Base-by-base conservation (phyloP, 2,797 vertebrate species). In the Pitangus sulphuratus region DNA sequence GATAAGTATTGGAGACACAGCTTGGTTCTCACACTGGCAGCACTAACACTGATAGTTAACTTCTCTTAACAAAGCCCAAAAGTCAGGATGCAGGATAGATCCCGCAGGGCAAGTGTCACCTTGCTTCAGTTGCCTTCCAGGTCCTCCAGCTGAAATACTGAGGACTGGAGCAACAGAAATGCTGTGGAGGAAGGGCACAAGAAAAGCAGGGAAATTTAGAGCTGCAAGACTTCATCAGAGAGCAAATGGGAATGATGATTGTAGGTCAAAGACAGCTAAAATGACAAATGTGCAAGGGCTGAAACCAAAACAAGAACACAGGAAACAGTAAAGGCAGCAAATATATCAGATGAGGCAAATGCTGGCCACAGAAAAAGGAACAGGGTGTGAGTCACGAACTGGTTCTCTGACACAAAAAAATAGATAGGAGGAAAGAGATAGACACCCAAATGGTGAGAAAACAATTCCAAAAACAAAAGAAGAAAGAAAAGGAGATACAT, bases 301-400 rank as follows among this genome's bases (percentile, higher is more conserved):
- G 48, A 85, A 35, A 88, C 71, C 58, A 62, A 95, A 95, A 81
- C 28, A 69, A 86, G 91, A 87, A 78, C 86, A 89, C 90, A 94
- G 90, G 88, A 95, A 96, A 77, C 50, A 91, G 90, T 82, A 89
- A 92, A 87, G 91, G 86, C 89, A 83, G 82, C 22, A 93, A 96
- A 96, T 72, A 79, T 25, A 90, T 88, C 76, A 89, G 92, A 92
- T 71, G 91, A 94, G 54, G 61, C 84, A 91, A 93, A 95, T 91
- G 30, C 68, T 84, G 82, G 50, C 89, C 20, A 1, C 91, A 94
- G 87, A 93, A 95, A 91, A 97, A 92, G 80, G 78, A 96, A 89
- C 80, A 94, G 66, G 39, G 74, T 64, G 22, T 97, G 97, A 97
- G 93, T 97, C 96, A 97, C 70, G 83, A 94, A 84, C 69, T 71